Percentiles rank a stretch among this genome's conserved stretches.
These are phyloP conservation scores for Melanotaenia maccullochi DNA, from an alignment of 2,797 vertebrate species.

Conservation along the genomic window DNA sequence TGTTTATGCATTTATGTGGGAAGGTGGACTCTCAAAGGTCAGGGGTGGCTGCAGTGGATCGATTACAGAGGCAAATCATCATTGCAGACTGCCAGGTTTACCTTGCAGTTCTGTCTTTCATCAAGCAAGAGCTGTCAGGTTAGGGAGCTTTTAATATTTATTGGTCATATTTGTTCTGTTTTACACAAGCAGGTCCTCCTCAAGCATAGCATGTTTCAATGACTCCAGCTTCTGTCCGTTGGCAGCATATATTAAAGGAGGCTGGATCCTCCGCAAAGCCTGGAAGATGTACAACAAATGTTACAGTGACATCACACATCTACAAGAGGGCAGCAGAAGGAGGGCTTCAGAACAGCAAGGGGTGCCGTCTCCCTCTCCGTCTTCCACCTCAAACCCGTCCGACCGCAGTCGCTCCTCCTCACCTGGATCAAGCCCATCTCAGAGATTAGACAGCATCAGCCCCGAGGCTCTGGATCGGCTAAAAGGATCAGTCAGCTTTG, in stretches of 20 bases:
- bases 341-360: conserved; percentile 79
- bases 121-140: conserved; percentile 98
- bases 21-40: conserved; percentile 92
- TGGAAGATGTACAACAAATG: conserved; percentile 99
- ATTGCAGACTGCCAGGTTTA: conserved; percentile 99
- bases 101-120: conserved; percentile 95
- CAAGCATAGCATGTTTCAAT: conserved; percentile 2
- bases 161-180: neutral
- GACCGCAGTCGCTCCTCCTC: conserved; percentile 81
- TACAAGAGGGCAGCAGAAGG: conserved; percentile 91
- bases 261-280: conserved; percentile 99
- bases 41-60: conserved; percentile 86
- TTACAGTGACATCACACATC: conserved; percentile 93
- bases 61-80: conserved; percentile 97
- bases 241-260: conserved; percentile 97
- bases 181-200: neutral
- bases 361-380: conserved; percentile 62
- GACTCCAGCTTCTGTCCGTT: conserved; percentile 9
- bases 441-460: conserved; percentile 76
- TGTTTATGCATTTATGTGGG: conserved; percentile 40
- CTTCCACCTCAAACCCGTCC: conserved; percentile 82
- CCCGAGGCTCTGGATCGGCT: conserved; percentile 93
- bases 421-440: conserved; percentile 61
- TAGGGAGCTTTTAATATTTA: neutral
- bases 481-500: conserved; percentile 98